Base-by-base conservation (phyloP, 2,113 vertebrate genomes). In the Nibea albiflora region DNA sequence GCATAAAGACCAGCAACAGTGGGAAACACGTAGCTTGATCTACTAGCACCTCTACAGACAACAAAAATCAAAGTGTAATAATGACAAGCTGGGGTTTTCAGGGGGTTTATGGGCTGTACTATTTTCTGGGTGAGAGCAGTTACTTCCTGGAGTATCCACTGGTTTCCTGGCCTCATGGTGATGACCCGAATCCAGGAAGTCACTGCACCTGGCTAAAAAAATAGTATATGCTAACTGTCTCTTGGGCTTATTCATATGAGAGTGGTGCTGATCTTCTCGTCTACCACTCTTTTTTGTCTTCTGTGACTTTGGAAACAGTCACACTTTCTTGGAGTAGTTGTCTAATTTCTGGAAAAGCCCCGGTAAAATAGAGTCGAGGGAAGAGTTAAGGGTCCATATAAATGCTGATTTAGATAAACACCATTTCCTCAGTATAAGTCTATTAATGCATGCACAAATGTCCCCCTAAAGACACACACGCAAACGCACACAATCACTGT, bases 391-490 rank as follows among this genome's bases (percentile, higher is more conserved):
- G 58, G 58, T 72, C 85, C 10, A 68, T 60, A 68, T 88, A 90
- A 86, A 90, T 88, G 84, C 78, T 84, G 83, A 81, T 93, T 93
- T 86, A 88, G 84, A 90, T 87, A 88, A 79, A 91, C 81, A 80
- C 56, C 57, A 89, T 89, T 92, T 93, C 90, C 89, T 91, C 80
- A 81, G 78, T 63, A 64, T 71, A 83, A 85, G 75, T 81, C 79
- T 65, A 87, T 90, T 90, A 91, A 92, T 91, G 74, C 72, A 91
- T 88, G 78, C 39, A 82, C 87, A 85, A 90, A 92, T 90, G 85
- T 87, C 79, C 85, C 80, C 63, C 83, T 66, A n/a, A 69, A 82
- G 81, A 92, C 11, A 57, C 74, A 73, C 68, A 83, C 7, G 35
- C 63, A 88, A 53, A 83, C 77, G 85, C 81, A 85, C 77, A 85